Conservation (phyloP, 2,888 invertebrate genomes). For the Heliconius erato region DNA sequence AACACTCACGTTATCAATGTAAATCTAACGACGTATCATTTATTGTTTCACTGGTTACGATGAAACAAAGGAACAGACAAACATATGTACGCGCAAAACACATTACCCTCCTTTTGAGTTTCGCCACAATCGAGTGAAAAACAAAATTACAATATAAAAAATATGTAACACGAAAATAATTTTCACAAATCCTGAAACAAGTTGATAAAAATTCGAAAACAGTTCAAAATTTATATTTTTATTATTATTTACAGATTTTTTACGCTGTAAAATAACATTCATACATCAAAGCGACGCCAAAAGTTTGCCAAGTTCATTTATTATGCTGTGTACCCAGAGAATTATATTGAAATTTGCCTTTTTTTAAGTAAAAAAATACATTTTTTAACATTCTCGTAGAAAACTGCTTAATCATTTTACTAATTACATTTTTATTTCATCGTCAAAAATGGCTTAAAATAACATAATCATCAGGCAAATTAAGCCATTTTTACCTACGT, state of each 20-base stretch:
- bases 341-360: not conserved
- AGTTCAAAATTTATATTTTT: not conserved
- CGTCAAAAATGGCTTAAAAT: not conserved
- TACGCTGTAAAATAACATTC: not conserved
- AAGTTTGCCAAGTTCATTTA: conserved; percentile 8
- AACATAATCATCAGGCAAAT: not conserved
- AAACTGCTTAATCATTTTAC: not conserved
- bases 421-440: not conserved
- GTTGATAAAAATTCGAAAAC: not conserved
- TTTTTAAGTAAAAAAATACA: not conserved
- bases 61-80: no score
- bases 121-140: no score
- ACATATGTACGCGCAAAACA: no score
- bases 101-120: no score
- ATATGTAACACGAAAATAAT: not conserved
- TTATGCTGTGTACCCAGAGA: conserved; percentile 13
- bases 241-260: not conserved
- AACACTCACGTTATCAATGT: no score
- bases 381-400: not conserved
- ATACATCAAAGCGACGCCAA: conserved; percentile 17
- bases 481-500: not conserved
- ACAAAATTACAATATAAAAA: no score
- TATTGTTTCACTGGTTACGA: no score
- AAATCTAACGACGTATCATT: no score
- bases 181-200: no score